Percentiles rank a stretch among this genome's conserved stretches.
Evolutionary conservation across 2,113 vertebrate genomes (phyloP).

Genomic region (Bothrops jararaca): DNA sequence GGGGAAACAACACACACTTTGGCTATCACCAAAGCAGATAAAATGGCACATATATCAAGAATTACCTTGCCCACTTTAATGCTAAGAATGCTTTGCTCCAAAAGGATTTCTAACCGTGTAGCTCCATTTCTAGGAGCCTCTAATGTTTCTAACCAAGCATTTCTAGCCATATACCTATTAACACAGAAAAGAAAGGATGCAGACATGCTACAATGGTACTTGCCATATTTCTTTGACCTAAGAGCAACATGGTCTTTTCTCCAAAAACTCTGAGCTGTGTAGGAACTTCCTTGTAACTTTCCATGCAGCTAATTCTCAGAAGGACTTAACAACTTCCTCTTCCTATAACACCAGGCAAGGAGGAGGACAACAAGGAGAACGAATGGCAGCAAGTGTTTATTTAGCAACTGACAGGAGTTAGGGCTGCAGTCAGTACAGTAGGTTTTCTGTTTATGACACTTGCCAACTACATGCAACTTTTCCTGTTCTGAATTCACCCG

Average conservation of each 20-base stretch:
- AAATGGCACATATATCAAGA: background rate
- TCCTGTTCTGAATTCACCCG: constrained; percentile 32
- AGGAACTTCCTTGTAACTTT: constrained; percentile 49
- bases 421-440: constrained; percentile 43
- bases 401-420: constrained; percentile 57
- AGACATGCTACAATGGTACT: background rate
- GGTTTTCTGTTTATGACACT: constrained; percentile 58
- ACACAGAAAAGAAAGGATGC: no score
- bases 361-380: constrained; percentile 11
- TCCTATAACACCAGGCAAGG: constrained; percentile 29
- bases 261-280: background rate
- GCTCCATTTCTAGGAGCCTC: background rate
- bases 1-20: background rate
- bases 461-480: constrained; percentile 32
- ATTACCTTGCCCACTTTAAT: background rate
- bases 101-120: background rate
- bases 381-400: constrained; percentile 30
- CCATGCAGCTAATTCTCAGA: constrained; percentile 49
- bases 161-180: background rate
- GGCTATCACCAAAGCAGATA: background rate
- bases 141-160: background rate
- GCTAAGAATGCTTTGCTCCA: background rate
- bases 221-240: background rate
- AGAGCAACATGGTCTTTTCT: constrained; percentile 2
- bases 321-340: constrained; percentile 52